phyloP scores from a whole-genome alignment of 2,113 vertebrate genomes.

The Campylorhamphus procurvoides region DNA sequence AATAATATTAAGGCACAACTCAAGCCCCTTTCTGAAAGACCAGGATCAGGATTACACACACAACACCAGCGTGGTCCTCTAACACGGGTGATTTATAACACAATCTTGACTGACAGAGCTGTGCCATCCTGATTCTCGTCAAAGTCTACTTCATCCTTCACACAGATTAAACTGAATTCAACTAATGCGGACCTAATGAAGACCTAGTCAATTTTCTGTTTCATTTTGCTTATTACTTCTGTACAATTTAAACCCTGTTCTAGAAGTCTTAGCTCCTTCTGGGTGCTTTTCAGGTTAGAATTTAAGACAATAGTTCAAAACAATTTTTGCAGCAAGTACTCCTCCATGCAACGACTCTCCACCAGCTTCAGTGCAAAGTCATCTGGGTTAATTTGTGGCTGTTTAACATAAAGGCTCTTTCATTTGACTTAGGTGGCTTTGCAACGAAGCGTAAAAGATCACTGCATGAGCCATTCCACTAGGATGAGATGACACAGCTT shows the following conservation, averaged over 20 bases:
- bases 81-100: background rate
- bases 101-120: background rate
- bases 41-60: accelerated
- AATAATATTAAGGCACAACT: background rate
- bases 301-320: background rate
- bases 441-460: background rate
- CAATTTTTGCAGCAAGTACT: background rate
- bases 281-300: background rate
- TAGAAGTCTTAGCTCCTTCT: background rate
- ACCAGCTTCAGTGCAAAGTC: background rate
- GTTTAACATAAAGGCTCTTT: background rate
- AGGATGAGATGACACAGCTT: background rate
- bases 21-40: background rate
- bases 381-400: background rate
- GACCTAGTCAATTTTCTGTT: background rate
- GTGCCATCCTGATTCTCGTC: background rate
- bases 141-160: background rate
- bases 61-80: background rate
- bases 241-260: background rate
- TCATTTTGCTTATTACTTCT: background rate
- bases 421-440: background rate
- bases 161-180: background rate
- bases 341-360: background rate
- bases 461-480: background rate
- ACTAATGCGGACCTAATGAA: background rate